Evolutionary conservation across 1,140 invertebrate genomes (phyloP).

Genomic region (Euglossa dilemma): DNA sequence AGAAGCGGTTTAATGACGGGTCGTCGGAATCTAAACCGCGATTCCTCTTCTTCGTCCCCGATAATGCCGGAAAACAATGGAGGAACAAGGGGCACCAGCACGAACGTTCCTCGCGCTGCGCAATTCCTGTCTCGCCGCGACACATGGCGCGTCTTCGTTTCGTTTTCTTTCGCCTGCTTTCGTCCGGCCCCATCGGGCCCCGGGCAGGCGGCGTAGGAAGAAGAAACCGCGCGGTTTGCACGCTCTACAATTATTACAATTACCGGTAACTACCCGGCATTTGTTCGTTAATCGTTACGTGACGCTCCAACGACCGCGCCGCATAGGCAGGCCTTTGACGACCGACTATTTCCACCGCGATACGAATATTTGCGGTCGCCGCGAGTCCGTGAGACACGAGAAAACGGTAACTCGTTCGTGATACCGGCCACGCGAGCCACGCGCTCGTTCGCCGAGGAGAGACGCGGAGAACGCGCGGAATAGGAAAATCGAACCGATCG

Average conservation of each 20-base stretch:
- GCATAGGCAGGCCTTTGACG: slow-evolving; percentile 62
- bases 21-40: slow-evolving; percentile 75
- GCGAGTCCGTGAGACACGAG: slow-evolving; percentile 9
- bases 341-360: slow-evolving; percentile 54
- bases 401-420: slow-evolving; percentile 11
- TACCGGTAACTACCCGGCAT: slow-evolving; percentile 79
- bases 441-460: not conserved
- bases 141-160: slow-evolving; percentile 75
- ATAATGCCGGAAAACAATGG: slow-evolving; percentile 77
- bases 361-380: slow-evolving; percentile 74
- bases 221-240: slow-evolving; percentile 54
- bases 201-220: slow-evolving; percentile 53
- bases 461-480: not conserved
- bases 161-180: slow-evolving; percentile 55
- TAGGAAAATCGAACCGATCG: not conserved
- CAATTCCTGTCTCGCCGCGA: slow-evolving; percentile 72
- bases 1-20: slow-evolving; percentile 76
- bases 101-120: slow-evolving; percentile 30
- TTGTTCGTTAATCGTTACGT: slow-evolving; percentile 81
- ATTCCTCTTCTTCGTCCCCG: slow-evolving; percentile 35
- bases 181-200: slow-evolving; percentile 12
- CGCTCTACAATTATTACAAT: slow-evolving; percentile 80
- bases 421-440: slow-evolving; percentile 31
- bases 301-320: slow-evolving; percentile 63
- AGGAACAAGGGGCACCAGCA: slow-evolving; percentile 51